Evolutionary conservation across 2,797 vertebrate species (phyloP).

Genomic region (Oreochromis grahami): DNA sequence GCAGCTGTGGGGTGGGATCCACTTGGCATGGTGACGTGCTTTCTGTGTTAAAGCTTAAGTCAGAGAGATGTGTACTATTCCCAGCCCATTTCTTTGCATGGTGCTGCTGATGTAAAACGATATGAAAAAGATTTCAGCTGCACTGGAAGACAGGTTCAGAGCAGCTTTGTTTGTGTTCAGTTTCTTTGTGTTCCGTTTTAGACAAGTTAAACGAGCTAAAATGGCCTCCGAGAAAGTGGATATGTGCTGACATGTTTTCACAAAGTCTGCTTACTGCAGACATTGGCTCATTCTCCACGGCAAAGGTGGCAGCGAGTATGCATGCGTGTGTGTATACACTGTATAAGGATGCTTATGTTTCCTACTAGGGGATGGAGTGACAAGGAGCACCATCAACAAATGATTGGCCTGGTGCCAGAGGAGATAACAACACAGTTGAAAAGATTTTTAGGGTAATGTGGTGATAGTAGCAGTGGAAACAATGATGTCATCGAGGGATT

Average conservation of each 20-base stretch:
- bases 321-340: neutral
- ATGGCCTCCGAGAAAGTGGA: constrained; percentile 39
- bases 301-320: constrained; percentile 20
- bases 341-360: constrained; percentile 7
- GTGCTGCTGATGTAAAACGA: constrained; percentile 18
- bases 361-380: constrained; percentile 6
- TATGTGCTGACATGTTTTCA: constrained; percentile 54
- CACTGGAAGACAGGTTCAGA: neutral
- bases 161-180: neutral
- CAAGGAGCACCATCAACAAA: constrained; percentile 32
- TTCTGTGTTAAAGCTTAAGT: constrained; percentile 1
- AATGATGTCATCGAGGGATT: constrained; percentile 59
- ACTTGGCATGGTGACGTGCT: constrained; percentile 2
- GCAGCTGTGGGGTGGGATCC: constrained; percentile 46
- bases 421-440: constrained; percentile 61
- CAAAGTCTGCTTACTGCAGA: constrained; percentile 23
- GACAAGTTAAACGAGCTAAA: constrained; percentile 31
- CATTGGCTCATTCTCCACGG: constrained; percentile 27
- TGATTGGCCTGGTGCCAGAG: constrained; percentile 55
- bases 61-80: neutral
- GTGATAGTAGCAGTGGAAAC: constrained; percentile 65
- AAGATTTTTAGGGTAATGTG: constrained; percentile 56
- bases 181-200: constrained; percentile 12
- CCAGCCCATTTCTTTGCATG: neutral
- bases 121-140: constrained; percentile 6